A percentile compares a stretch with the other conserved stretches of the same genome.
These are phyloP conservation scores for Stenodera caucasica DNA, from an alignment of 2,888 invertebrate species.

Conservation along the genomic window DNA sequence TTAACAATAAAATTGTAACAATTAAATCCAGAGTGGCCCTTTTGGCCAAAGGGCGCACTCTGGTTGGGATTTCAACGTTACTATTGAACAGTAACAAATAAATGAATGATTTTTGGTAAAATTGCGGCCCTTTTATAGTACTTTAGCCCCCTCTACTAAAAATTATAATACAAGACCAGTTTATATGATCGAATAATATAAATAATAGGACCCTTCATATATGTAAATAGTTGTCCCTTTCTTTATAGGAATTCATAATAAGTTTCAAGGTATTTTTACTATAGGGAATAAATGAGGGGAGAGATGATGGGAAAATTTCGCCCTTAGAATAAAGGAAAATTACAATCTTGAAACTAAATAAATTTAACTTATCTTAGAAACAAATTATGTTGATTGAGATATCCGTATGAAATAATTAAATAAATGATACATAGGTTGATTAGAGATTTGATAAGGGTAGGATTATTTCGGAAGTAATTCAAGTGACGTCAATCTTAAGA, in stretches of 20 bases:
- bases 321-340: neutral
- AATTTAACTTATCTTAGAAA: too few species aligned
- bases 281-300: neutral
- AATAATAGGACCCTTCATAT: slow-evolving; percentile 18
- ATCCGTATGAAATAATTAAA: too few species aligned
- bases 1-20: slow-evolving; percentile 10
- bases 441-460: too few species aligned
- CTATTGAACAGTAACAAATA: slow-evolving; percentile 11
- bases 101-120: slow-evolving; percentile 21
- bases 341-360: too few species aligned
- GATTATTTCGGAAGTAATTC: too few species aligned
- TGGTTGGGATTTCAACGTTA: neutral
- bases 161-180: slow-evolving; percentile 12
- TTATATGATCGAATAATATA: slow-evolving; percentile 19
- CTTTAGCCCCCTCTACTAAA: slow-evolving; percentile 12
- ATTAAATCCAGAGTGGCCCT: slow-evolving; percentile 12
- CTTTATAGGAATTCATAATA: neutral
- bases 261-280: neutral
- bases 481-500: too few species aligned
- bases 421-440: too few species aligned
- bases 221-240: slow-evolving; percentile 1
- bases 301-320: neutral
- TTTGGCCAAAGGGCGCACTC: slow-evolving; percentile 14
- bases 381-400: too few species aligned
- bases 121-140: slow-evolving; percentile 20